Percentiles rank a stretch among this genome's conserved stretches.
Evolutionary conservation across 2,797 vertebrate genomes (phyloP).

Genomic region (Pampus argenteus): DNA sequence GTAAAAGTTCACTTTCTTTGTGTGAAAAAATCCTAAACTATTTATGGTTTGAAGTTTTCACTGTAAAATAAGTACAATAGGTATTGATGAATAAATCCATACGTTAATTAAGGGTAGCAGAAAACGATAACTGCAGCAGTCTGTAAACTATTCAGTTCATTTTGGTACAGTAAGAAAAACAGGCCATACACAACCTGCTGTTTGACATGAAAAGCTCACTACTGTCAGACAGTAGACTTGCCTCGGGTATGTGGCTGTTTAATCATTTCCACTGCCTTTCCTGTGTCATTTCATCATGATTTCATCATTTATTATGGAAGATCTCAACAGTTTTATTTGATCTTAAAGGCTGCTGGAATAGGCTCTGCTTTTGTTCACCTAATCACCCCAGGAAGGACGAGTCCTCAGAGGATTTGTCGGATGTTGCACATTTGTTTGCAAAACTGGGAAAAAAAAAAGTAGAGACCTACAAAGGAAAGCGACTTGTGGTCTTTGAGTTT

Average conservation of each 20-base stretch:
- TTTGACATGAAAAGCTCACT: neutral
- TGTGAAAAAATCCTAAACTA: neutral
- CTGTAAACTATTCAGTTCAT: neutral
- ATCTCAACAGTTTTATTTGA: slow-evolving; percentile 46
- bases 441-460: neutral
- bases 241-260: slow-evolving; percentile 21
- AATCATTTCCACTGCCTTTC: slow-evolving; percentile 45
- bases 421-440: slow-evolving; percentile 24
- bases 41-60: neutral
- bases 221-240: neutral
- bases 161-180: neutral
- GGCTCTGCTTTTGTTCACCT: slow-evolving; percentile 33
- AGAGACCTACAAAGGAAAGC: neutral
- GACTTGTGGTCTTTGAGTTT: neutral
- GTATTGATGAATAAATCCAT: neutral
- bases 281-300: slow-evolving; percentile 55
- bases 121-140: neutral
- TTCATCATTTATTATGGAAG: slow-evolving; percentile 37
- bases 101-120: neutral
- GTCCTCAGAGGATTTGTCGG: slow-evolving; percentile 17
- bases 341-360: slow-evolving; percentile 26
- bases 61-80: neutral
- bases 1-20: neutral
- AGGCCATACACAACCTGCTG: neutral
- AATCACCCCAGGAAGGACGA: slow-evolving; percentile 31